Evolutionary conservation across 2,113 vertebrate genomes (phyloP).

Genomic region (Daboia siamensis): DNA sequence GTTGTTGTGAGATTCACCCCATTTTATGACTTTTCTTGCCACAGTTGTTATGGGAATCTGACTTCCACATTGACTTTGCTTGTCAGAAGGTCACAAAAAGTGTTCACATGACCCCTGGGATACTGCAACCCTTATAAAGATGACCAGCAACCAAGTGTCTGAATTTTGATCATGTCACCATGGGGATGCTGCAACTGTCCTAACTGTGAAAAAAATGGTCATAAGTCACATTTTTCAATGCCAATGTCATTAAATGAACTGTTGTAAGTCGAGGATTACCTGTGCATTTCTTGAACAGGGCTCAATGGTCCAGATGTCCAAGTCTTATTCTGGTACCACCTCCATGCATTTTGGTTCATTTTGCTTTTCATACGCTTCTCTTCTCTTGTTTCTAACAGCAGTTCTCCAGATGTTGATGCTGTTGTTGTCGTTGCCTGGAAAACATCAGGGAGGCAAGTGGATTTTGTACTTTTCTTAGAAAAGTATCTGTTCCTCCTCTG

Average conservation of each 20-base stretch:
- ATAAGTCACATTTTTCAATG: neutral
- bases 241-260: neutral
- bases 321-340: slow-evolving; percentile 43
- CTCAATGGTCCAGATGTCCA: slow-evolving; percentile 54
- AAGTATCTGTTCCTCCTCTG: neutral
- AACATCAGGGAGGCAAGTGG: neutral
- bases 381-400: neutral
- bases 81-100: neutral
- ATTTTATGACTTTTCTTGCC: neutral
- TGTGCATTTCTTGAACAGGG: slow-evolving; percentile 48
- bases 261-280: slow-evolving; percentile 5
- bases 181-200: neutral
- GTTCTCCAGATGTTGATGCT: neutral
- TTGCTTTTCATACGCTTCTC: slow-evolving; percentile 50
- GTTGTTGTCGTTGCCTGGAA: slow-evolving; percentile 35
- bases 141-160: neutral
- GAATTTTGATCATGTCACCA: neutral
- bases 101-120: no score
- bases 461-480: neutral
- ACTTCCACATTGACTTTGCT: neutral
- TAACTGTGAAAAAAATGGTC: neutral
- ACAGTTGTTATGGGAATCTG: neutral
- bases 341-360: slow-evolving; percentile 49
- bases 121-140: neutral
- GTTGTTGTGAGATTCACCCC: neutral